Percentiles rank a stretch among this genome's conserved stretches.
Conservation (phyloP, 2,888 invertebrate genomes). For the Lordiphosa andalusiaca region DNA sequence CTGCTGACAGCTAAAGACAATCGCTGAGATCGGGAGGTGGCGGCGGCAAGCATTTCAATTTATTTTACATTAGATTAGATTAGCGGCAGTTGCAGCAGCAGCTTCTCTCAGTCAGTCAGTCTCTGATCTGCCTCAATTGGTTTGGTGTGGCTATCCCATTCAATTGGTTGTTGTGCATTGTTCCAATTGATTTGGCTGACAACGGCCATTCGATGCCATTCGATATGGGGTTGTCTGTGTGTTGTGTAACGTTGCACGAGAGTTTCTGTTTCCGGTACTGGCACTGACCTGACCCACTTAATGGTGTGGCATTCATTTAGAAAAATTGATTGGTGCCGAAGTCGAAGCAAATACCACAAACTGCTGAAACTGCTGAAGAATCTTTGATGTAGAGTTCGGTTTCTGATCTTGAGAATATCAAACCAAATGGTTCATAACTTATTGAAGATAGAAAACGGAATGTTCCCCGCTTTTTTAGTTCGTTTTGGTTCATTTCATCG, state of each 20-base stretch:
- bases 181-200: constrained; percentile 66
- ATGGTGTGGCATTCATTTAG: neutral
- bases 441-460: too few relatives aligned
- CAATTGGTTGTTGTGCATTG: constrained; percentile 38
- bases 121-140: constrained; percentile 2
- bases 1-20: constrained; percentile 12
- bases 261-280: constrained; percentile 39
- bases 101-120: constrained; percentile 1
- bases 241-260: constrained; percentile 2
- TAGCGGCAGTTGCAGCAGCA: constrained; percentile 32
- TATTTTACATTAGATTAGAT: constrained; percentile 40
- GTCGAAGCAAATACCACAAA: too few relatives aligned
- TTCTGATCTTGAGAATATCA: too few relatives aligned
- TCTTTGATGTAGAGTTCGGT: too few relatives aligned
- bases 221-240: constrained; percentile 12
- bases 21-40: neutral
- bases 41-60: constrained; percentile 14
- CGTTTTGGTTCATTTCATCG: too few relatives aligned
- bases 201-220: constrained; percentile 18
- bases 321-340: neutral
- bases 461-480: too few relatives aligned
- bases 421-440: too few relatives aligned
- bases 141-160: constrained; percentile 46
- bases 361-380: too few relatives aligned
- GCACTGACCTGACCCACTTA: constrained; percentile 22